Base-by-base conservation (phyloP, 30 jellyfish, hydroid and myxozoan genomes). In the Catostylus mosaicus region DNA sequence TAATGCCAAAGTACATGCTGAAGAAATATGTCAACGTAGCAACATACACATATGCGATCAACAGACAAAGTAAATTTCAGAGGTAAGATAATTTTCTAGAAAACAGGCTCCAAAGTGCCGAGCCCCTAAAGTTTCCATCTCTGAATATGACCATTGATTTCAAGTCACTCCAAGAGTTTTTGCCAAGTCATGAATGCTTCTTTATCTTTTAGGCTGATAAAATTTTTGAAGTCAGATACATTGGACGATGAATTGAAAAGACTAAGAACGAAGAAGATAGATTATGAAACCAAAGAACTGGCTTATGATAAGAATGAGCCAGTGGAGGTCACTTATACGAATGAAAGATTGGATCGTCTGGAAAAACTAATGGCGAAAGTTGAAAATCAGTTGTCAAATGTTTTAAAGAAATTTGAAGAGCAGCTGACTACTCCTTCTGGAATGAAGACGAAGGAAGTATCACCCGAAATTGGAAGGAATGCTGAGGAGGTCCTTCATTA, bases 241-340 rank as follows among this genome's bases (percentile, higher is more conserved):
- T 27, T 4, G 31, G 78, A 66, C 18, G 57, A 30, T 12, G 78
- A 66, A 16, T 40, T 66, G 78, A 66, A 66, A 66, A 30, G 31
- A 31, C 78, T 66, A 27, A 30, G 57, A 40, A 66, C 31, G 78
- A 66, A 36, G 78, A 4, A 66, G 50, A 32, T 11, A 66, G 78
- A 66, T 20, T 66, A 29, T 36, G 78, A 66, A 30, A 29, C 30
- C 78, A 18, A 66, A 1, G 27, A 4, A 8, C 23, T 20, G 31
- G 8, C 18, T 29, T 1, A 11, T n/a, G 78, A 32, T 16, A 19
- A 29, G 29, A n/a, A 10, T 10, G 29, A 52, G 7, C 19, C 67
- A 3, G 7, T 20, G 29, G 19, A 7, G 30, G 19, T 4, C 29
- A 20, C 67, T 7, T 4, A 7, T 10, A 52, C 30, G 24, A 52